Evolutionary conservation across 2,888 invertebrate species (phyloP).

Genomic region (Abscondita cerata): DNA sequence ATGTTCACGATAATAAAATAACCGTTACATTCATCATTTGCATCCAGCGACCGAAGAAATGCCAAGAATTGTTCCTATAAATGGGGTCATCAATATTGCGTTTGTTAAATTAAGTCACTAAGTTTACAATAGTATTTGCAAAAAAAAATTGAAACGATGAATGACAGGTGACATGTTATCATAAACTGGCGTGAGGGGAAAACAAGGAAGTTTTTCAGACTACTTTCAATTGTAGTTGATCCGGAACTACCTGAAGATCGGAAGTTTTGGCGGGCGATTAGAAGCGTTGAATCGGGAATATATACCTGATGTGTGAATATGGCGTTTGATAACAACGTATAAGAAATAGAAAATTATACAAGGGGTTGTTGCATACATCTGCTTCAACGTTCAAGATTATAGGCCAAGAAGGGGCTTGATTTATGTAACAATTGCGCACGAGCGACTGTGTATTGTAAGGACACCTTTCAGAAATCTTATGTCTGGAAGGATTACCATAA

Average conservation of each 20-base stretch:
- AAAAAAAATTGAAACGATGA: too few species aligned
- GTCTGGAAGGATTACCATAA: slow-evolving; percentile 17
- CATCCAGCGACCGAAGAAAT: too few species aligned
- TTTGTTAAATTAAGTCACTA: too few species aligned
- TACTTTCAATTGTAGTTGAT: slow-evolving; percentile 33
- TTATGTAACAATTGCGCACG: slow-evolving; percentile 43
- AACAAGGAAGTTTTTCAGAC: slow-evolving; percentile 21
- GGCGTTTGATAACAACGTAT: slow-evolving; percentile 44
- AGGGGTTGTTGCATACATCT: slow-evolving; percentile 43
- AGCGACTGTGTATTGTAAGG: slow-evolving; percentile 41
- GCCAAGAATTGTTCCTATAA: too few species aligned
- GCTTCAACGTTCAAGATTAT: slow-evolving; percentile 43
- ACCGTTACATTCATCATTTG: too few species aligned
- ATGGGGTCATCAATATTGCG: too few species aligned
- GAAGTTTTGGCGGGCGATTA: slow-evolving; percentile 53
- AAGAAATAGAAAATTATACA: slow-evolving; percentile 41
- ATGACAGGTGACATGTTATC: slow-evolving; percentile 30
- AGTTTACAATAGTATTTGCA: too few species aligned
- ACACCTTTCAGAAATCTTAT: slow-evolving; percentile 29
- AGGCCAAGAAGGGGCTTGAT: slow-evolving; percentile 39
- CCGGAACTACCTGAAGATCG: slow-evolving; percentile 54
- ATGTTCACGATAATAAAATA: too few species aligned
- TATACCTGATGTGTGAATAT: slow-evolving; percentile 50
- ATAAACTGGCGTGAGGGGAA: slow-evolving; percentile 18
- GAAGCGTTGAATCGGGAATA: slow-evolving; percentile 46